A percentile compares a stretch with the other conserved stretches of the same genome.
phyloP scores from a whole-genome alignment of 1,140 invertebrate species.

The Popillia japonica region DNA sequence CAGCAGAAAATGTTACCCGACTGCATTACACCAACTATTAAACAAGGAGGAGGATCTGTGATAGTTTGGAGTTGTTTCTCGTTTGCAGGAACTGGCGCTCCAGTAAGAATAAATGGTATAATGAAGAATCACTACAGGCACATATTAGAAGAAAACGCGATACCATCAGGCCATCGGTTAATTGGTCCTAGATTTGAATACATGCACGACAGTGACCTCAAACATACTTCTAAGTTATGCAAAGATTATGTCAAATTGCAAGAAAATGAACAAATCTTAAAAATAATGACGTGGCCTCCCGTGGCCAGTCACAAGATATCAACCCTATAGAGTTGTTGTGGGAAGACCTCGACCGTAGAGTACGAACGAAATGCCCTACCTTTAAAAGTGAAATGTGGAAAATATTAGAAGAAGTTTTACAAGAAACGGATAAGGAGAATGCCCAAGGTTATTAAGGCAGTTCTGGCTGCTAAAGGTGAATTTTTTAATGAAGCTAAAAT shows the following conservation, averaged over 20 bases:
- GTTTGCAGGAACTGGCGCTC: neutral
- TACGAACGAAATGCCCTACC: neutral
- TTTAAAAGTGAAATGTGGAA: too few relatives aligned
- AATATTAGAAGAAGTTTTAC: too few relatives aligned
- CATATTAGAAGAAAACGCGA: neutral
- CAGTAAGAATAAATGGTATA: neutral
- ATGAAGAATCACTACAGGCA: neutral
- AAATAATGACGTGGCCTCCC: neutral
- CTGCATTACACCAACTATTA: neutral
- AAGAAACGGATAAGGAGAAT: too few relatives aligned
- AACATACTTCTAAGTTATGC: neutral
- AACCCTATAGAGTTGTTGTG: neutral
- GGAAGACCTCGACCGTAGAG: neutral
- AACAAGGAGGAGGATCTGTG: neutral
- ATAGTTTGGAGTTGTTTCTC: neutral
- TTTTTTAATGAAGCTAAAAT: too few relatives aligned
- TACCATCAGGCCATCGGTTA: neutral
- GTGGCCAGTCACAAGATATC: neutral
- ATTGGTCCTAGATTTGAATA: neutral
- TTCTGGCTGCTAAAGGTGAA: too few relatives aligned
- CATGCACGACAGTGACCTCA: neutral
- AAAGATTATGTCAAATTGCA: neutral
- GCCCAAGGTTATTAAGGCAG: too few relatives aligned
- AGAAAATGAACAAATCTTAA: neutral
- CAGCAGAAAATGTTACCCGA: neutral